A percentile compares a stretch with the other conserved stretches of the same genome.
These are phyloP conservation scores for Salticus scenicus DNA, from an alignment of 2,888 invertebrate species.

Conservation along the genomic window DNA sequence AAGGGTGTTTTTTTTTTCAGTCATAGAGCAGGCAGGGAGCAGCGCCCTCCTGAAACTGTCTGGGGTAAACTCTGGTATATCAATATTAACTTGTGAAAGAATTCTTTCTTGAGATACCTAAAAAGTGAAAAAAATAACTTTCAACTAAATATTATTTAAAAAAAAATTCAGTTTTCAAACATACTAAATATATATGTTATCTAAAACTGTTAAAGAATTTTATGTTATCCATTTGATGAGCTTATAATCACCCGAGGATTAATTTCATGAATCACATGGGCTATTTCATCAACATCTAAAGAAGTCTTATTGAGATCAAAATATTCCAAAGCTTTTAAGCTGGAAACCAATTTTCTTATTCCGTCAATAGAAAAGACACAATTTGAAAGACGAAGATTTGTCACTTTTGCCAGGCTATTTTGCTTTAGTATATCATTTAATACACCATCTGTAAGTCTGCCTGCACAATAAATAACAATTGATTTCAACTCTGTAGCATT, in stretches of 20 bases:
- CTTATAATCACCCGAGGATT: slow-evolving; percentile 33
- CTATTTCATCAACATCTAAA: slow-evolving; percentile 31
- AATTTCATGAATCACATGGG: slow-evolving; percentile 34
- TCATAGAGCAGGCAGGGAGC: no score
- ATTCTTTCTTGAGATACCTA: no score
- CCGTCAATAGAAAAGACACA: slow-evolving; percentile 36
- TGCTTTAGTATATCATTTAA: slow-evolving; percentile 31
- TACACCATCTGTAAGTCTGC: slow-evolving; percentile 27
- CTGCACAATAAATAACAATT: slow-evolving; percentile 12
- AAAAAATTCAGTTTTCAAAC: no score
- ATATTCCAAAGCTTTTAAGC: slow-evolving; percentile 25
- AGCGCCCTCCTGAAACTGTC: no score
- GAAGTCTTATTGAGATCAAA: slow-evolving; percentile 37
- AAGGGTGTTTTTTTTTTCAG: no score
- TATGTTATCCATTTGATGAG: no score
- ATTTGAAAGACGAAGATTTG: slow-evolving; percentile 28
- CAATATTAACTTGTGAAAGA: no score
- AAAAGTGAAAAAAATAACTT: no score
- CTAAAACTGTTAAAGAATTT: no score
- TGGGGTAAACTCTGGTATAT: no score
- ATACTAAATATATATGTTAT: no score
- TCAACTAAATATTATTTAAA: no score
- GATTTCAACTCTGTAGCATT: slow-evolving; percentile 25
- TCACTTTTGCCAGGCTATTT: slow-evolving; percentile 42
- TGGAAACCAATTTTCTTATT: slow-evolving; percentile 13